Evolutionary conservation across 2,113 vertebrate genomes (phyloP).

Genomic region (Caloenas nicobarica): DNA sequence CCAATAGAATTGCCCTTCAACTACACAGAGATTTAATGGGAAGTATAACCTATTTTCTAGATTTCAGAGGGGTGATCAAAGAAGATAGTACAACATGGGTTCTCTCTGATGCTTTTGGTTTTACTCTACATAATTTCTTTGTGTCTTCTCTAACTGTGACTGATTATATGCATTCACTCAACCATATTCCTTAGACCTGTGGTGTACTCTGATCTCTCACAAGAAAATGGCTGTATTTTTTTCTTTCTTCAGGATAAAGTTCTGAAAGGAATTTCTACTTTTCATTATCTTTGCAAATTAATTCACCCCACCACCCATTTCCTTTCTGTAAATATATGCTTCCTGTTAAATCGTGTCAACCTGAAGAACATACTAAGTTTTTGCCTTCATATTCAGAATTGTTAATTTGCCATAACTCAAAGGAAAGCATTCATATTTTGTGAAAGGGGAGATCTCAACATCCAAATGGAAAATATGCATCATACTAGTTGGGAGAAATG

Average conservation of each 20-base stretch:
- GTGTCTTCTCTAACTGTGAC: neutral
- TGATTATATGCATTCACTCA: neutral
- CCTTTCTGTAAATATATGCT: neutral
- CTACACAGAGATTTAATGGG: neutral
- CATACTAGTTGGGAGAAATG: neutral
- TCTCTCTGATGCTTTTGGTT: neutral
- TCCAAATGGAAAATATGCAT: neutral
- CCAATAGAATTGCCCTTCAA: neutral
- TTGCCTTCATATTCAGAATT: neutral
- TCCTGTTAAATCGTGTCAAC: neutral
- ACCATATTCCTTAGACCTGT: neutral
- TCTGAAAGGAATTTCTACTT: neutral
- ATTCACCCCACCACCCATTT: neutral
- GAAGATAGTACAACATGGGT: neutral
- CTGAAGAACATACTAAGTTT: neutral
- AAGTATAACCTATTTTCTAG: neutral
- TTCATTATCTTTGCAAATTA: neutral
- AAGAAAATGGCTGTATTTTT: neutral
- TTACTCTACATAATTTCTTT: neutral
- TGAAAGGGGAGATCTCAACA: neutral
- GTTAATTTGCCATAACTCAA: neutral
- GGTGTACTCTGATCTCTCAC: neutral
- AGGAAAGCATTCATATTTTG: neutral
- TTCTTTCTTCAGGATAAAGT: neutral
- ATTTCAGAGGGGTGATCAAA: neutral